These are phyloP conservation scores for Lysiphlebus fabarum DNA, from an alignment of 1,140 invertebrate genomes.

Conservation along the genomic window DNA sequence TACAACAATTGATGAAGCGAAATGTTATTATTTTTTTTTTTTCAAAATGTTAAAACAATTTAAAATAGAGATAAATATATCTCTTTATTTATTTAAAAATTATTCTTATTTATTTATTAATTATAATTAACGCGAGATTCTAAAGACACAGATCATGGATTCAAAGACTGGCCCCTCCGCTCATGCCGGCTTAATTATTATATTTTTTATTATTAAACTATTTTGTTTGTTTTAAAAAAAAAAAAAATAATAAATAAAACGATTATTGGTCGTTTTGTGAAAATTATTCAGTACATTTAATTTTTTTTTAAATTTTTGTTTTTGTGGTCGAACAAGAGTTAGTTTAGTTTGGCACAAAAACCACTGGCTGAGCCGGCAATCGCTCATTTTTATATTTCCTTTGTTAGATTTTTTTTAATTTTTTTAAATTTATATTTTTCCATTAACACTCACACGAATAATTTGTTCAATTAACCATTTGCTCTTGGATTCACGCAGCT, in stretches of 20 bases:
- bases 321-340: slow-evolving; percentile 29
- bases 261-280: slow-evolving; percentile 10
- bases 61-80: neutral
- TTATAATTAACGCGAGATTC: slow-evolving; percentile 40
- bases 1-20: slow-evolving; percentile 1
- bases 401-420: slow-evolving; percentile 24
- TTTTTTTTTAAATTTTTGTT: slow-evolving; percentile 18
- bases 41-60: too few relatives aligned
- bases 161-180: slow-evolving; percentile 54
- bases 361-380: slow-evolving; percentile 48
- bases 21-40: neutral
- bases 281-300: slow-evolving; percentile 11
- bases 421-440: slow-evolving; percentile 18
- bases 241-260: slow-evolving; percentile 9
- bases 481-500: too few relatives aligned
- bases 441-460: slow-evolving; percentile 10
- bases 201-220: slow-evolving; percentile 10
- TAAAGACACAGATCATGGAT: slow-evolving; percentile 52
- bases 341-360: slow-evolving; percentile 54
- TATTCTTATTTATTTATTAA: slow-evolving; percentile 10
- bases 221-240: slow-evolving; percentile 18
- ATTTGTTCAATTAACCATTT: neutral
- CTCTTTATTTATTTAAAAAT: slow-evolving; percentile 4
- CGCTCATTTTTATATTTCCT: slow-evolving; percentile 39
- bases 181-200: slow-evolving; percentile 47